These are phyloP conservation scores for Griposia aprilina DNA, from an alignment of 2,888 invertebrate species.

Conservation along the genomic window DNA sequence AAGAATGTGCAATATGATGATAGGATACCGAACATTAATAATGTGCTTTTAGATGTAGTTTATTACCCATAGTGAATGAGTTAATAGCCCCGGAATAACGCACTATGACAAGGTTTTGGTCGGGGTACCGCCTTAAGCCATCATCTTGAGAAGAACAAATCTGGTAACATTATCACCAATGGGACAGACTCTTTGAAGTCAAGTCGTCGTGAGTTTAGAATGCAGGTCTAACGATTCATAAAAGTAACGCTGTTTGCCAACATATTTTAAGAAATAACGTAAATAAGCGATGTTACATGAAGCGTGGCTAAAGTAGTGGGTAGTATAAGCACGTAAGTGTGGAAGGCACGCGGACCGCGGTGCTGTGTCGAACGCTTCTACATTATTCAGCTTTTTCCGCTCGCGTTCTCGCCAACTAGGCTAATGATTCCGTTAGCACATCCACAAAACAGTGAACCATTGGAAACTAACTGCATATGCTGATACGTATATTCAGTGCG, in stretches of 20 bases:
- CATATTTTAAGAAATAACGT: slow-evolving; percentile 50
- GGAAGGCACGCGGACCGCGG: slow-evolving; percentile 66
- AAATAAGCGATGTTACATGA: slow-evolving; percentile 71
- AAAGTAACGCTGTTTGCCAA: slow-evolving; percentile 26
- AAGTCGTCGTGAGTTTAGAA: slow-evolving; percentile 11
- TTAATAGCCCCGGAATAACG: too few relatives aligned
- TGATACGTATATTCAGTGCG: slow-evolving; percentile 69
- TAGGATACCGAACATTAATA: too few relatives aligned
- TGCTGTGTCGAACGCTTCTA: slow-evolving; percentile 72
- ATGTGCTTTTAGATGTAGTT: too few relatives aligned
- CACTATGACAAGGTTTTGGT: too few relatives aligned
- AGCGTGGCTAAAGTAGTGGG: slow-evolving; percentile 64
- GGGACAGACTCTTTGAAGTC: background rate
- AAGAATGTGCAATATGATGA: too few relatives aligned
- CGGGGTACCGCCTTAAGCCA: too few relatives aligned
- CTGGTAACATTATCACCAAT: background rate
- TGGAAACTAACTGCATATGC: slow-evolving; percentile 83
- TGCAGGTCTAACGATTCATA: slow-evolving; percentile 36
- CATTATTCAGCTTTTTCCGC: slow-evolving; percentile 88
- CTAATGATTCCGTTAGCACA: slow-evolving; percentile 89
- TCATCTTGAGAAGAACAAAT: background rate
- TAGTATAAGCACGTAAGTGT: slow-evolving; percentile 56
- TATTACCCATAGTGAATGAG: too few relatives aligned
- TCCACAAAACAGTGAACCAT: slow-evolving; percentile 86
- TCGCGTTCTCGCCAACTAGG: slow-evolving; percentile 85